phyloP scores from a whole-genome alignment of 2,113 vertebrate species.

The Rhinogobius similis region DNA sequence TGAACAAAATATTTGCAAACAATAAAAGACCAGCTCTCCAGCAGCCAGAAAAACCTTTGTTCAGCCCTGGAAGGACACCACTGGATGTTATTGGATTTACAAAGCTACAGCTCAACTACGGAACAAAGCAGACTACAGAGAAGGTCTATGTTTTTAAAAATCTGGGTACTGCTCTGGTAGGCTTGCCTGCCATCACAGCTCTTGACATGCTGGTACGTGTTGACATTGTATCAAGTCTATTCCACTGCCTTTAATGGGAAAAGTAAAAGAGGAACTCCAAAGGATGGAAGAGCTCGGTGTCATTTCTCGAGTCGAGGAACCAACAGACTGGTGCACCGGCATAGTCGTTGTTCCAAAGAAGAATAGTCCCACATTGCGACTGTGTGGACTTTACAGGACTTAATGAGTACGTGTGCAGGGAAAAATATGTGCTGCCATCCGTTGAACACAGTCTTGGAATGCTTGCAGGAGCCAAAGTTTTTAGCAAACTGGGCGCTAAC shows the following conservation, averaged over 20 bases:
- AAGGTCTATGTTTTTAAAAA: slow-evolving; percentile 19
- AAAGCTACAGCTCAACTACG: neutral
- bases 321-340: no score
- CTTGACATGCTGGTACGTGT: slow-evolving; percentile 1
- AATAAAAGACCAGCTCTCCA: neutral
- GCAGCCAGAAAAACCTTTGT: slow-evolving; percentile 14
- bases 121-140: neutral
- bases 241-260: neutral
- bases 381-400: slow-evolving; percentile 36
- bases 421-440: neutral
- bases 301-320: no score
- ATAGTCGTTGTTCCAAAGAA: neutral
- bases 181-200: slow-evolving; percentile 4
- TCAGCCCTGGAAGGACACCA: neutral
- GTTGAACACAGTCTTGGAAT: slow-evolving; percentile 26
- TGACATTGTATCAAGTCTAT: neutral
- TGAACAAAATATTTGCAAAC: neutral
- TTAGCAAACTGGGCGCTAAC: neutral
- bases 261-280: neutral
- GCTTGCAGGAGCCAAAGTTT: slow-evolving; percentile 7
- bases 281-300: no score
- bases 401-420: slow-evolving; percentile 6
- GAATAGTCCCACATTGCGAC: neutral
- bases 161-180: slow-evolving; percentile 5
- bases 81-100: no score